Evolutionary conservation across 2,113 vertebrate genomes (phyloP).

Genomic region (Labrus mixtus): DNA sequence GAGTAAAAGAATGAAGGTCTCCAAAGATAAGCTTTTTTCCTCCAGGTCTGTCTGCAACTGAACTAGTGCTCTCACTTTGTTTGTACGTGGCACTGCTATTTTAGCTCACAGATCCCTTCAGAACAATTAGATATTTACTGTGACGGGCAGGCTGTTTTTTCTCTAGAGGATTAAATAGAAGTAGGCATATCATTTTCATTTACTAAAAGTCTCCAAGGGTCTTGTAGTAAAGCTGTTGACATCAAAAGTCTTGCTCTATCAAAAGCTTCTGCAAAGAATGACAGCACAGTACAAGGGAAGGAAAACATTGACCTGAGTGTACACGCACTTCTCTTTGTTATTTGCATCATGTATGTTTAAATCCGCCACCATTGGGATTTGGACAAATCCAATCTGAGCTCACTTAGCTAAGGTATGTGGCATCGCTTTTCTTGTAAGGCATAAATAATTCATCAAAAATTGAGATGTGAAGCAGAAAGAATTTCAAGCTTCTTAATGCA

Average conservation of each 20-base stretch:
- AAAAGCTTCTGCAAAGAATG: conserved; percentile 17
- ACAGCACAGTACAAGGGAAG: conserved; percentile 10
- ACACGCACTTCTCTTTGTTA: conserved; percentile 10
- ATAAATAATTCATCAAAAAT: conserved; percentile 71
- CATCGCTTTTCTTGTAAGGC: conserved; percentile 52
- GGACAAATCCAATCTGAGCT: conserved; percentile 14
- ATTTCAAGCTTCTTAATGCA: conserved; percentile 59
- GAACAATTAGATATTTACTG: neutral
- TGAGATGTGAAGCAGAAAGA: conserved; percentile 67
- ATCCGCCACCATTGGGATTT: conserved; percentile 26
- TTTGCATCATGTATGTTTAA: conserved; percentile 39
- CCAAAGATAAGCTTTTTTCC: conserved; percentile 59
- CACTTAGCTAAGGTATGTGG: conserved; percentile 16
- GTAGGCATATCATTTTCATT: conserved; percentile 19
- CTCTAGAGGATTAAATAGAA: conserved; percentile 9
- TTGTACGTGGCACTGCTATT: neutral
- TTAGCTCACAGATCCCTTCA: neutral
- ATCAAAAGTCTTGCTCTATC: conserved; percentile 2
- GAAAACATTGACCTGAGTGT: conserved; percentile 20
- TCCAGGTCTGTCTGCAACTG: conserved; percentile 21
- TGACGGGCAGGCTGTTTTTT: neutral
- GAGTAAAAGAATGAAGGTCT: conserved; percentile 42
- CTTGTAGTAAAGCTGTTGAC: conserved; percentile 26
- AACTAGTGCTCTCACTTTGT: conserved; percentile 36
- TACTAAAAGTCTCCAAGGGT: conserved; percentile 24